phyloP scores from a whole-genome alignment of 2,888 invertebrate genomes.

The Acleris holmiana region DNA sequence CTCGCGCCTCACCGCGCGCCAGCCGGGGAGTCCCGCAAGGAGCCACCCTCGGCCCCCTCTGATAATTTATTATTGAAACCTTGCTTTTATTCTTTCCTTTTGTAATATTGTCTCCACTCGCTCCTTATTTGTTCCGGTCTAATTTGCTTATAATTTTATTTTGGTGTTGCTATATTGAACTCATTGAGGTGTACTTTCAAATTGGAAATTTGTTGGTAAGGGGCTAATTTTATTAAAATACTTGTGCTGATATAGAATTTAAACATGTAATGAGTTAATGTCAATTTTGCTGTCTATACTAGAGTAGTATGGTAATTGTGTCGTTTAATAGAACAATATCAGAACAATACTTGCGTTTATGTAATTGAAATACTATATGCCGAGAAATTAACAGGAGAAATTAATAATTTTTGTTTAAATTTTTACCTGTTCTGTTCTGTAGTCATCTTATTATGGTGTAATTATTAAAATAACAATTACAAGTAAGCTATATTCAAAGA shows the following conservation, averaged over 20 bases:
- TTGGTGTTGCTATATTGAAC: slow-evolving; percentile 39
- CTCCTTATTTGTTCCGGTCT: slow-evolving; percentile 67
- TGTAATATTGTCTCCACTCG: slow-evolving; percentile 70
- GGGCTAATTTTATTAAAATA: background rate
- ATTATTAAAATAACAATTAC: too few relatives aligned
- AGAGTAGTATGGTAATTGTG: too few relatives aligned
- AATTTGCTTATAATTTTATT: slow-evolving; percentile 61
- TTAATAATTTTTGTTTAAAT: too few relatives aligned
- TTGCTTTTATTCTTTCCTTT: slow-evolving; percentile 70
- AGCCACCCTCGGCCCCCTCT: slow-evolving; percentile 56
- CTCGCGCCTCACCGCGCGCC: slow-evolving; percentile 53
- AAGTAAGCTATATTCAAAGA: too few relatives aligned
- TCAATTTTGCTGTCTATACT: background rate
- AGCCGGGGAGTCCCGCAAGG: slow-evolving; percentile 40
- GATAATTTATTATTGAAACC: slow-evolving; percentile 80
- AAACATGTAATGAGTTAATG: background rate
- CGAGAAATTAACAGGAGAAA: too few relatives aligned
- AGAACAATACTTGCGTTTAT: too few relatives aligned
- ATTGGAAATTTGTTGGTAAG: background rate
- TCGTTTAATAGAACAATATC: too few relatives aligned
- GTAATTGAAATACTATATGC: too few relatives aligned
- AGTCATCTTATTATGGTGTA: too few relatives aligned
- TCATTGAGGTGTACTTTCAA: slow-evolving; percentile 1
- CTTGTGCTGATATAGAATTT: background rate
- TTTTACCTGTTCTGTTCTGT: too few relatives aligned